Evolutionary conservation across 2,888 invertebrate species (phyloP).

Genomic region (Acrobeloides nanus): DNA sequence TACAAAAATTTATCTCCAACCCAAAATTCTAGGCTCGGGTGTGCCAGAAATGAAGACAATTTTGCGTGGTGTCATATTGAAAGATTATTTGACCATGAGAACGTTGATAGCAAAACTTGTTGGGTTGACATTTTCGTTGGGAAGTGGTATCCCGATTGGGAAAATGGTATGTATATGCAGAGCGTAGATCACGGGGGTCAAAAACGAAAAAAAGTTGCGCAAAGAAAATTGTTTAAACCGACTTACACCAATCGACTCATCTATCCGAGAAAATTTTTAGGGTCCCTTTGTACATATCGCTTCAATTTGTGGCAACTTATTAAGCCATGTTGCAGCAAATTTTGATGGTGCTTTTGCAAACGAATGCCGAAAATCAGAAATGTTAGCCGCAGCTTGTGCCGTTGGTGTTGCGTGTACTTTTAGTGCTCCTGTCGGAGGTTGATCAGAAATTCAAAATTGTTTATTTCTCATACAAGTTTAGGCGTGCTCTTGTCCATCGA

Average conservation of each 20-base stretch:
- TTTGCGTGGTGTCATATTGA: constrained; percentile 81
- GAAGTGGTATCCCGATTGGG: constrained; percentile 89
- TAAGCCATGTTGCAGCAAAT: constrained; percentile 78
- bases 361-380: constrained; percentile 68
- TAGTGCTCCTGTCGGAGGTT: constrained; percentile 88
- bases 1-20: too few relatives aligned
- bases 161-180: constrained; percentile 76
- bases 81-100: constrained; percentile 89
- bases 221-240: too few relatives aligned
- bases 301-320: constrained; percentile 83
- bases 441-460: background rate
- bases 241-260: background rate
- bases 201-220: too few relatives aligned
- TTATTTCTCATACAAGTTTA: too few relatives aligned
- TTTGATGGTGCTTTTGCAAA: constrained; percentile 45
- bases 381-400: constrained; percentile 94
- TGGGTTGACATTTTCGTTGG: constrained; percentile 85
- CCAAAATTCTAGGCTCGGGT: constrained; percentile 71
- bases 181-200: too few relatives aligned
- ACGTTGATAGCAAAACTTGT: constrained; percentile 88
- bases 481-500: constrained; percentile 27
- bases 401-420: constrained; percentile 90
- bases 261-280: constrained; percentile 46
- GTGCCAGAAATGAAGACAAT: constrained; percentile 71
- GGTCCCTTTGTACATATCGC: constrained; percentile 98